Evolutionary conservation across 2,113 vertebrate genomes (phyloP), one percentile per base, ranked within the genome.

Genomic region (Sinosuthora webbiana): DNA sequence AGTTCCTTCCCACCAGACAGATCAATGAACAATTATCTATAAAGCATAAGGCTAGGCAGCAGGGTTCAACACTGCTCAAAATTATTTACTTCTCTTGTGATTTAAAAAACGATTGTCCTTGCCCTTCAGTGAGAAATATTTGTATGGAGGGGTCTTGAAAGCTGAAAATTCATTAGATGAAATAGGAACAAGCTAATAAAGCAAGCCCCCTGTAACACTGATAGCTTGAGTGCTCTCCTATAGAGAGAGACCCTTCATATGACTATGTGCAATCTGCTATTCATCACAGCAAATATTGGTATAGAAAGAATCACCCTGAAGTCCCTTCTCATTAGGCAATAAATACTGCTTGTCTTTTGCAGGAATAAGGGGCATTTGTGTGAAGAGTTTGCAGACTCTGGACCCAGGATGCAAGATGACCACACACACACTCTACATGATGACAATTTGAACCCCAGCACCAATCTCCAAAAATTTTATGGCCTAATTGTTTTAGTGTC

Each of bases 21-120:
- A 93, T 96, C 88, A 93, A 91, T 96, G 94, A 95, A 49, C 92
- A 94, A 96, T 94, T 96, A 94, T 67, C 95, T 90, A 64, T 83
- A 90, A 96, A 96, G 71, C 60, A 87, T 4, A 90, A 64, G 60
- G 41, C 69, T 74, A 93, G 92, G 85, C 60, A 95, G 79, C 85
- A 94, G 52, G 39, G 85, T 94, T 96, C 93, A 96, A 71, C 71
- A 56, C 56, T 49, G 52, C 14, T 89, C 83, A 89, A 47, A 85
- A 88, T 88, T 96, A 96, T 93, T 95, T 95, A 93, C 56, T 89
- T 84, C 68, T 86, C 42, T 52, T 82, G 28, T 42, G 93, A 91
- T 87, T 94, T 89, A 41, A 87, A 87, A 94, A 95, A 95, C 33
- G 92, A 75, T 87, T 86, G 60, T 92, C 62, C 75, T 90, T 87